Percentiles rank a stretch among this genome's conserved stretches.
Evolutionary conservation across 2,888 invertebrate genomes (phyloP).

Genomic region (Nymphalis urticae): DNA sequence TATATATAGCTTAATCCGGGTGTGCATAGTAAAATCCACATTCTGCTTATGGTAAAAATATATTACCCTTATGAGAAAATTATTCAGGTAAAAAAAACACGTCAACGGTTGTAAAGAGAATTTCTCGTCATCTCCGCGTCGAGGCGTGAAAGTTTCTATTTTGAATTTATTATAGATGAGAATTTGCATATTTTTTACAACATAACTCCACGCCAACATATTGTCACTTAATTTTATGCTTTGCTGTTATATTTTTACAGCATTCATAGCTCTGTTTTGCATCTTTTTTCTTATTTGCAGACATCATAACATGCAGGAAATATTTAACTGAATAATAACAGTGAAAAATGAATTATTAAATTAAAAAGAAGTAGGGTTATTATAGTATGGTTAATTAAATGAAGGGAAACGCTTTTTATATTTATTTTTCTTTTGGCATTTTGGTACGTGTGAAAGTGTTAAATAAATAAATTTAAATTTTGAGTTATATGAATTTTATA

Average conservation of each 20-base stretch:
- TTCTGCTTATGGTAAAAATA: background rate
- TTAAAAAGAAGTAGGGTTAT: too few species aligned
- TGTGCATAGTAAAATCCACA: background rate
- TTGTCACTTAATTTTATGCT: conserved; percentile 35
- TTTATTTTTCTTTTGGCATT: too few species aligned
- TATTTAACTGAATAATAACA: background rate
- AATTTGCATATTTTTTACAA: conserved; percentile 40
- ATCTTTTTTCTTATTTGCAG: background rate
- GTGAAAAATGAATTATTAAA: too few species aligned
- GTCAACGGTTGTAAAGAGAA: conserved; percentile 27
- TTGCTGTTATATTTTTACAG: conserved; percentile 35
- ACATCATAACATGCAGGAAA: background rate
- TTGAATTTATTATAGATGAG: conserved; percentile 38
- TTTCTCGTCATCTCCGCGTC: conserved; percentile 22
- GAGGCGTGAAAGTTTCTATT: conserved; percentile 32
- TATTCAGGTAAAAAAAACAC: conserved; percentile 15
- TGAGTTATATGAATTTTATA: background rate
- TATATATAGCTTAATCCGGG: too few species aligned
- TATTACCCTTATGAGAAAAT: conserved; percentile 11
- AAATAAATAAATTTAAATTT: too few species aligned
- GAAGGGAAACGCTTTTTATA: too few species aligned
- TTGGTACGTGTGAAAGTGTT: too few species aligned
- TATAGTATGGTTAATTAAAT: too few species aligned
- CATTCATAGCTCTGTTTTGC: conserved; percentile 3
- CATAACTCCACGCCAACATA: conserved; percentile 30